These are phyloP conservation scores for Papilio demoleus DNA, from an alignment of 2,888 invertebrate genomes.

Conservation along the genomic window DNA sequence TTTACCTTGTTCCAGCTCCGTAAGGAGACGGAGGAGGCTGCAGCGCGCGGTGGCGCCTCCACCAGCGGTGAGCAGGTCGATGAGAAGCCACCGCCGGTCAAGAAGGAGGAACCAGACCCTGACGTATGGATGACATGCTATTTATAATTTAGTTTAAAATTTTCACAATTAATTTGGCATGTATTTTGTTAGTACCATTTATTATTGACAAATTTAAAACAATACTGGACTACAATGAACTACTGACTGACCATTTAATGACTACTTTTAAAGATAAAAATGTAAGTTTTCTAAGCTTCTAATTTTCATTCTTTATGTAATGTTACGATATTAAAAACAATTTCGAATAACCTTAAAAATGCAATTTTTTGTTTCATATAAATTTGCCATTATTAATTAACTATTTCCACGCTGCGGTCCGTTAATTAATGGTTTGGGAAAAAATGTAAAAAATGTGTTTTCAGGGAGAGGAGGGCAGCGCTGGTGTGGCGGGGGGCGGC, in stretches of 20 bases:
- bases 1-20: too few relatives aligned
- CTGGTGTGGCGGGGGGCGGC: constrained; percentile 33
- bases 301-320: too few relatives aligned
- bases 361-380: too few relatives aligned
- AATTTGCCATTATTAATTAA: background rate
- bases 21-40: constrained; percentile 72
- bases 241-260: too few relatives aligned
- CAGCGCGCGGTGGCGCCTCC: constrained; percentile 45
- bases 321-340: too few relatives aligned
- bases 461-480: constrained; percentile 74
- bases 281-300: too few relatives aligned
- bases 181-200: background rate
- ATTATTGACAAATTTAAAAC: too few relatives aligned
- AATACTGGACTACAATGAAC: too few relatives aligned
- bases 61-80: constrained; percentile 65
- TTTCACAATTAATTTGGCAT: background rate
- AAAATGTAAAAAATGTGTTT: too few relatives aligned
- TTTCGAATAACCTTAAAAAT: too few relatives aligned
- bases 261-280: too few relatives aligned
- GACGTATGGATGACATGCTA: constrained; percentile 70
- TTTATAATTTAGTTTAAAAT: background rate
- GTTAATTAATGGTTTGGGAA: constrained; percentile 63
- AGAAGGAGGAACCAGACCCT: constrained; percentile 78
- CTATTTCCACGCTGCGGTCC: background rate
- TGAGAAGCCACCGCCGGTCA: constrained; percentile 82